phyloP scores from a whole-genome alignment of 1,140 invertebrate genomes.

The Drosophila suzukii region DNA sequence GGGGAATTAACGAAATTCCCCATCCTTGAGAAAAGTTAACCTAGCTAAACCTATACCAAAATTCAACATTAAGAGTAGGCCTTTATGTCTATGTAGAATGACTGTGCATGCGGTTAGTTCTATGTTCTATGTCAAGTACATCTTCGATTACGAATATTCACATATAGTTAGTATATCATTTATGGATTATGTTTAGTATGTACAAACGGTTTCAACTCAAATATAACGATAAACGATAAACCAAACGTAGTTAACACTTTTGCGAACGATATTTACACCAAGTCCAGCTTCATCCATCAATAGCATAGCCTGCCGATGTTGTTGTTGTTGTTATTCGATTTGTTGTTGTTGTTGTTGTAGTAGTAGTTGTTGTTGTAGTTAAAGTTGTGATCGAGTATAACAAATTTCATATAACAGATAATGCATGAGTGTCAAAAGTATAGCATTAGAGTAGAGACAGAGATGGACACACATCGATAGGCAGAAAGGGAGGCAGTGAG shows the following conservation, averaged over 20 bases:
- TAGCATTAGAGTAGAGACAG: conserved; percentile 49
- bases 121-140: conserved; percentile 25
- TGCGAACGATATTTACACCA: conserved; percentile 91
- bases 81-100: conserved; percentile 29
- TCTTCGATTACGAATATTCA: conserved; percentile 2
- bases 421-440: conserved; percentile 71
- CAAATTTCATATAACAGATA: conserved; percentile 66
- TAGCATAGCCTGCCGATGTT: conserved; percentile 91
- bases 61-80: conserved; percentile 4
- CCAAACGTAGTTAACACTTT: conserved; percentile 59
- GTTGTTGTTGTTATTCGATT: conserved; percentile 50
- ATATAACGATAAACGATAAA: conserved; percentile 40
- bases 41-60: conserved; percentile 10
- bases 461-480: conserved; percentile 43
- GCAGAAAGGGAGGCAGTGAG: conserved; percentile 27
- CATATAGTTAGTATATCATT: conserved; percentile 30
- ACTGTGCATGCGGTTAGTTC: conserved; percentile 57
- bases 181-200: conserved; percentile 44
- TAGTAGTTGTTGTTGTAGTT: conserved; percentile 55
- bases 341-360: conserved; percentile 37
- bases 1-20: background rate
- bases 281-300: conserved; percentile 94
- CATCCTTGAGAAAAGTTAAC: background rate
- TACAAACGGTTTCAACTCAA: conserved; percentile 45
- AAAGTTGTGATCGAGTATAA: conserved; percentile 71